Evolutionary conservation across 2,113 vertebrate genomes (phyloP), one percentile per base, ranked within the genome.

Genomic region (Tupaia tana): DNA sequence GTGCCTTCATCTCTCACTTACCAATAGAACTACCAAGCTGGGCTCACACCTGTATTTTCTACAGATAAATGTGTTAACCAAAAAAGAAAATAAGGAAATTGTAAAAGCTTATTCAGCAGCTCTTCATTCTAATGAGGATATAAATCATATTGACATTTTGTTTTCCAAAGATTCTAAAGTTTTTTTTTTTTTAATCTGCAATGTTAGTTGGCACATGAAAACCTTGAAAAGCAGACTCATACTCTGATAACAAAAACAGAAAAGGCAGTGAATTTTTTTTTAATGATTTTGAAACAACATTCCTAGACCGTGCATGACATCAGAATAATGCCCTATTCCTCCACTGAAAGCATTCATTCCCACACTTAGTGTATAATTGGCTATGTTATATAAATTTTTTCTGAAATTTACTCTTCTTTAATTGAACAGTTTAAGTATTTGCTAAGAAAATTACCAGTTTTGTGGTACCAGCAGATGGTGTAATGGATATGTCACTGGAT

Each of bases 51-150:
- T 88, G 22, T 56, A 31, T 74, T 80, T 67, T 93, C 71, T 75
- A 58, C 71, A 70, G 78, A 93, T 19, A 92, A 63, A 61, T 79
- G 74, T 27, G n/a, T 78, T 67, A 71, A 84, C 86, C 52, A 89
- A 78, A 86, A 90, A 43, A 43, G 43, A 43, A 43, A 43, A 43
- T 3, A 43, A 43, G 43, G 43, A 43, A 43, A 80, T 82, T 5
- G 3, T 56, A 52, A 86, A 78, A 73, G 22, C 20, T 86, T 43
- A 95, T 78, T 86, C 73, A 43, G 25, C 52, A 91, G 43, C 54
- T 89, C 52, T 34, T 77, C 52, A 93, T 54, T 59, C 34, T 77
- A 52, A 19, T 43, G 59, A 82, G 82, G 20, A 59, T 74, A 31
- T 69, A 74, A 86, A 83, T 89, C 18, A 67, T 71, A 54, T 82